Conservation (phyloP, 2,888 invertebrate species). For the Oscheius myriophilus region DNA sequence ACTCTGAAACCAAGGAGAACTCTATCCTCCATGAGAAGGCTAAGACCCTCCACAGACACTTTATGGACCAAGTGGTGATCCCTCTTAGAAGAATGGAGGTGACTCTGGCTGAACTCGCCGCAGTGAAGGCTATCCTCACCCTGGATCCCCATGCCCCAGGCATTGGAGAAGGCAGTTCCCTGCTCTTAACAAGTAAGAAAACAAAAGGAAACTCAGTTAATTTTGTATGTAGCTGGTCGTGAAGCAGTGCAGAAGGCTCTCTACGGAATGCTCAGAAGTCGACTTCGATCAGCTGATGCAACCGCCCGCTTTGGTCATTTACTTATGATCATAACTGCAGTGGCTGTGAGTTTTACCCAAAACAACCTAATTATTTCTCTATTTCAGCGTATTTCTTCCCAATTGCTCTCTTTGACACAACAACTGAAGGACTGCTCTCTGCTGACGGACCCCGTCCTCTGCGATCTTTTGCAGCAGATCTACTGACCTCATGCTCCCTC, state of each 20-base stretch:
- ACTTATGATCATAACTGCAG: conserved; percentile 31
- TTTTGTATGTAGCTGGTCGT: conserved; percentile 16
- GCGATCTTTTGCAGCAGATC: conserved; percentile 24
- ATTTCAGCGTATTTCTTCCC: conserved; percentile 27
- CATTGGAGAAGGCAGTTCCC: conserved; percentile 21
- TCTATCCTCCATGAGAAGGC: conserved; percentile 7
- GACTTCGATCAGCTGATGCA: conserved; percentile 11
- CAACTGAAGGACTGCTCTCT: conserved; percentile 13
- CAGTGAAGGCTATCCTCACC: conserved; percentile 26
- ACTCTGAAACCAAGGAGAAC: conserved; percentile 6
- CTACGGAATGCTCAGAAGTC: conserved; percentile 12
- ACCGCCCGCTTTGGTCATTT: conserved; percentile 29
- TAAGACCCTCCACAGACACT: conserved; percentile 13
- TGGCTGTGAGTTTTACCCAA: conserved; percentile 13
- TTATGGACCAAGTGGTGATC: conserved; percentile 23
- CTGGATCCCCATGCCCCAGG: conserved; percentile 30
- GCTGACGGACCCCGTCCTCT: conserved; percentile 23
- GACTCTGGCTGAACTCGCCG: conserved; percentile 24
- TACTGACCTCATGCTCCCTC: conserved; percentile 8
- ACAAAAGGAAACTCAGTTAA: background rate
- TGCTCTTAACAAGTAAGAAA: conserved; percentile 21
- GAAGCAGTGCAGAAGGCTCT: conserved; percentile 30
- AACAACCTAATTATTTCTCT: background rate
- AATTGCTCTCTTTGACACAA: conserved; percentile 20
- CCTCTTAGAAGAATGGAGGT: conserved; percentile 18